A percentile compares a stretch with the other conserved stretches of the same genome.
Evolutionary conservation across 1,140 invertebrate species (phyloP).

Genomic region (Triops cancriformis): DNA sequence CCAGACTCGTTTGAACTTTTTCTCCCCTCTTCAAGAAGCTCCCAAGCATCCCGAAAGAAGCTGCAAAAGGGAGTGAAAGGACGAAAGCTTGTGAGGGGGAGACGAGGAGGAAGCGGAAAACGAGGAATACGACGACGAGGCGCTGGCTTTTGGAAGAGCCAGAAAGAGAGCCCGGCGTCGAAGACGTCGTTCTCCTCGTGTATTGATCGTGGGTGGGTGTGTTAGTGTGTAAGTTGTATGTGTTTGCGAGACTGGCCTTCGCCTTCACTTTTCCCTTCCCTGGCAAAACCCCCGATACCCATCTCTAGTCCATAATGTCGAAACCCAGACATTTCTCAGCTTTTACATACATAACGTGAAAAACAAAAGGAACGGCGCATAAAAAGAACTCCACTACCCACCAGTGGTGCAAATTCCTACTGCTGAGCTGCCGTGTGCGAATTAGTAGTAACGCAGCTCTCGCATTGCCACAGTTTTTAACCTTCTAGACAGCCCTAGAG

Average conservation of each 20-base stretch:
- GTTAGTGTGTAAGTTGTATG: conserved; percentile 10
- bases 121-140: background rate
- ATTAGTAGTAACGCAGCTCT: too few species aligned
- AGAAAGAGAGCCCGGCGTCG: conserved; percentile 1
- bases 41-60: conserved; percentile 4
- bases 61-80: background rate
- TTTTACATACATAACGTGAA: background rate
- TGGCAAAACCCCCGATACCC: background rate
- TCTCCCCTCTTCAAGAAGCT: background rate
- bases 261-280: background rate
- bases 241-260: background rate
- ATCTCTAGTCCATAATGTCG: background rate
- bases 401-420: background rate
- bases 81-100: background rate
- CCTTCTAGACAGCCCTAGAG: background rate
- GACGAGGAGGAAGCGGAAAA: background rate
- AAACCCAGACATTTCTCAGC: background rate
- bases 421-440: too few species aligned
- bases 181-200: conserved; percentile 9
- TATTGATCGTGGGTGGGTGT: conserved; percentile 12
- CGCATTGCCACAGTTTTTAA: too few species aligned
- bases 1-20: background rate
- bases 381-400: background rate
- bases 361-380: background rate
- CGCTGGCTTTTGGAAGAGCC: background rate